Evolutionary conservation across 2,888 invertebrate species (phyloP).

Genomic region (Abscondita cerata): DNA sequence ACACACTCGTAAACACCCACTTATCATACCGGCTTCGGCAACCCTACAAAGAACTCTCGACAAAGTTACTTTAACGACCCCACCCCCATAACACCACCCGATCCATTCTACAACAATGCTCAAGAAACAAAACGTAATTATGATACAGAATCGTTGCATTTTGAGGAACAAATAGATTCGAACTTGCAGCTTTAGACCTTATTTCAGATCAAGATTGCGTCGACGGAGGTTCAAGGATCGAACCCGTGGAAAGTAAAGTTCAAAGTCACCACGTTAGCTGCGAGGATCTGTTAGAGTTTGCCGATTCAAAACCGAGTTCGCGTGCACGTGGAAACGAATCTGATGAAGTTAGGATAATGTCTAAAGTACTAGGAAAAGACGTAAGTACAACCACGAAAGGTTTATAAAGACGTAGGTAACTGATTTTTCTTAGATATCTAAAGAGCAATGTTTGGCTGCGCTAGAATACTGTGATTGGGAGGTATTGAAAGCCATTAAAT

Average conservation of each 20-base stretch:
- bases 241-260: constrained; percentile 30
- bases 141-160: constrained; percentile 59
- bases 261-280: constrained; percentile 85
- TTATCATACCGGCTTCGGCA: constrained; percentile 72
- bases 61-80: constrained; percentile 58
- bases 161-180: constrained; percentile 70
- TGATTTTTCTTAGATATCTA: constrained; percentile 65
- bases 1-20: constrained; percentile 82
- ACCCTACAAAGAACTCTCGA: constrained; percentile 69
- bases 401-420: too few species aligned
- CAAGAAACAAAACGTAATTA: constrained; percentile 47
- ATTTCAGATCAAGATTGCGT: constrained; percentile 55
- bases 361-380: constrained; percentile 81
- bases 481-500: constrained; percentile 87
- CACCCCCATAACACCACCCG: constrained; percentile 40
- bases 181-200: constrained; percentile 67
- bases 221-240: constrained; percentile 47
- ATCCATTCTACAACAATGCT: constrained; percentile 34
- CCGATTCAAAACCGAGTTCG: constrained; percentile 82
- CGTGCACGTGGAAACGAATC: constrained; percentile 85
- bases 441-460: constrained; percentile 80
- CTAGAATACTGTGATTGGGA: constrained; percentile 88
- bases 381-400: too few species aligned
- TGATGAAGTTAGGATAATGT: constrained; percentile 92
- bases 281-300: constrained; percentile 89